Base-by-base conservation (phyloP, 2,888 invertebrate species). In the Plebejus anna region DNA sequence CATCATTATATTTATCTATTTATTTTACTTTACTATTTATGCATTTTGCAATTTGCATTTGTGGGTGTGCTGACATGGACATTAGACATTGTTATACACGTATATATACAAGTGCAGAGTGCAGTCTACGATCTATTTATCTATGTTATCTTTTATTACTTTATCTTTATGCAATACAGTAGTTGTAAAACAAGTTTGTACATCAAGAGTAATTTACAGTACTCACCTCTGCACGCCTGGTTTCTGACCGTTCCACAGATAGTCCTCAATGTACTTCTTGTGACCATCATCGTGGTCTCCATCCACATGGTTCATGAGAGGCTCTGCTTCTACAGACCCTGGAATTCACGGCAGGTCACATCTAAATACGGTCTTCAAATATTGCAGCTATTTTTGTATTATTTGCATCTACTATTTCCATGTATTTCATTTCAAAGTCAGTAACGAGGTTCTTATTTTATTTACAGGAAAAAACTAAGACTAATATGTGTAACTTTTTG, bases 311-410 rank as follows among this genome's bases (percentile, higher is more conserved):
- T 95, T 96, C 90, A 96, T 96, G 82, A 97, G 94, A 22, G 97
- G 97, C 89, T 97, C 97, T 84, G 96, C 94, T 92, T 97, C 97
- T 82, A 95, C 95, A 81, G 94, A 95, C 84, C 94, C 94, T 94
- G 93, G 82, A 92, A 92, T 3, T 16, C 36, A 47, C 42, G 22
- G 36, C 38, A 36, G 36, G 36, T 75, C 9, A 59, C 11, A 59
- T 36, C 47, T 73, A 32, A 73, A 28, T 47, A 42, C 4, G 36
- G 16, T 71, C 2, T 72, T 72, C 11, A n/a, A 9, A 7, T 47
- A 22, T 22, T 47, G 55, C 55, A 16, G 16, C 4, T 55, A 16
- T 55, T 55, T 16, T 55, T 55, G 16, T 16, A 4, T 16, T 16
- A 55, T 16, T 16, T 16, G 16, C 16, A 42, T 1, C 22, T 73